These are phyloP conservation scores for Nicator chloris DNA, from an alignment of 2,113 vertebrate species.

Conservation along the genomic window DNA sequence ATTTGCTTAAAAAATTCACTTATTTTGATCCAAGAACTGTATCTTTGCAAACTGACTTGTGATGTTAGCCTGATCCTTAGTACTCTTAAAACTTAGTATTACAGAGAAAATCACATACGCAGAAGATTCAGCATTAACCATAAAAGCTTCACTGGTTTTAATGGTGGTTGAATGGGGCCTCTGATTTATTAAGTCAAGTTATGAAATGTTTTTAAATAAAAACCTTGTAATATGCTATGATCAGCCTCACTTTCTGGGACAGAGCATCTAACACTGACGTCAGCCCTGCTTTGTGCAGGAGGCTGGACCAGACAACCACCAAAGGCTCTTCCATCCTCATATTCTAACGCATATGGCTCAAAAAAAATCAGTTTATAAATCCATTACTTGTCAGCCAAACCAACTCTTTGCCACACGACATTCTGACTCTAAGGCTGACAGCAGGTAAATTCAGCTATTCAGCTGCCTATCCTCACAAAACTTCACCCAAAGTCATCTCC, in stretches of 20 bases:
- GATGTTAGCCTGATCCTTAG: not conserved
- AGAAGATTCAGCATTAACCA: constrained; percentile 7
- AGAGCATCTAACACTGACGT: not conserved
- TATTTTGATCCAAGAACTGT: not conserved
- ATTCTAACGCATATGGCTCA: rapidly evolving
- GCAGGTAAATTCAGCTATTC: not conserved
- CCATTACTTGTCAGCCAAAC: not conserved
- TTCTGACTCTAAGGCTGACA: not conserved
- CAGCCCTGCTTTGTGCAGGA: not conserved
- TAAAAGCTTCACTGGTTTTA: not conserved
- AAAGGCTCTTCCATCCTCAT: not conserved
- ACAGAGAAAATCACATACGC: not conserved
- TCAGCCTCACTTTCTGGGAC: not conserved
- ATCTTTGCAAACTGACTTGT: not conserved
- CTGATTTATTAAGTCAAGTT: not conserved
- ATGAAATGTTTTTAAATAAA: not conserved
- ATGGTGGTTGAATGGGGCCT: not conserved
- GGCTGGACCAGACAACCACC: not conserved
- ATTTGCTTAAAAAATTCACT: not conserved
- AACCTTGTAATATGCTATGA: not conserved
- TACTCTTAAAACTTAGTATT: not conserved
- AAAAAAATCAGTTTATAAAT: not conserved
- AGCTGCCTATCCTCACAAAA: not conserved
- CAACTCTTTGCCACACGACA: not conserved
- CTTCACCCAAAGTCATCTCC: not conserved